Evolutionary conservation across 2,113 vertebrate species (phyloP).

Genomic region (Vombatus ursinus): DNA sequence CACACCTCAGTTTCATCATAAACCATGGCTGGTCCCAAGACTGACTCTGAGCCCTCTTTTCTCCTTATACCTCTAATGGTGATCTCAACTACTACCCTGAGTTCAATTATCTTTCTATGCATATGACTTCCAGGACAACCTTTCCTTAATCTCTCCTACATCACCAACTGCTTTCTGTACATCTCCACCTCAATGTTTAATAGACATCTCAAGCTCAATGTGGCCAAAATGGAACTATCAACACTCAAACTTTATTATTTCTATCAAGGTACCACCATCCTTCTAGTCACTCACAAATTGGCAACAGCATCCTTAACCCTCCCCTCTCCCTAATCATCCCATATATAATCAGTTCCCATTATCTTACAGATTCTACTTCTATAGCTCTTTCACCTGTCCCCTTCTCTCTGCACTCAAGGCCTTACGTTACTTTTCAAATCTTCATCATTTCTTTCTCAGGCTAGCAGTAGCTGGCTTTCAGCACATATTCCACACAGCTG

Average conservation of each 20-base stretch:
- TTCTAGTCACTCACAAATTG: neutral
- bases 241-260: neutral
- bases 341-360: neutral
- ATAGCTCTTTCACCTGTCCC: neutral
- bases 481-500: neutral
- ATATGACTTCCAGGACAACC: neutral
- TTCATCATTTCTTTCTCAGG: neutral
- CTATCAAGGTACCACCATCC: neutral
- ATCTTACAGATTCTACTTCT: neutral
- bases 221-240: neutral
- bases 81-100: neutral
- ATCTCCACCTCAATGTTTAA: neutral
- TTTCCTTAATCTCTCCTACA: neutral
- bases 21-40: neutral
- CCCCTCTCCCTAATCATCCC: neutral
- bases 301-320: neutral
- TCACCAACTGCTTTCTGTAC: neutral
- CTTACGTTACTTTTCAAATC: neutral
- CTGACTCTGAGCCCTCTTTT: neutral
- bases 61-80: neutral
- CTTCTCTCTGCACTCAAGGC: neutral
- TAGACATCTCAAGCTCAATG: neutral
- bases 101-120: neutral
- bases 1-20: neutral
- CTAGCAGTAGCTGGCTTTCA: neutral